Evolutionary conservation across 2,888 invertebrate genomes (phyloP), one percentile per base, ranked within the genome.

Genomic region (Scotopteryx bipunctaria): DNA sequence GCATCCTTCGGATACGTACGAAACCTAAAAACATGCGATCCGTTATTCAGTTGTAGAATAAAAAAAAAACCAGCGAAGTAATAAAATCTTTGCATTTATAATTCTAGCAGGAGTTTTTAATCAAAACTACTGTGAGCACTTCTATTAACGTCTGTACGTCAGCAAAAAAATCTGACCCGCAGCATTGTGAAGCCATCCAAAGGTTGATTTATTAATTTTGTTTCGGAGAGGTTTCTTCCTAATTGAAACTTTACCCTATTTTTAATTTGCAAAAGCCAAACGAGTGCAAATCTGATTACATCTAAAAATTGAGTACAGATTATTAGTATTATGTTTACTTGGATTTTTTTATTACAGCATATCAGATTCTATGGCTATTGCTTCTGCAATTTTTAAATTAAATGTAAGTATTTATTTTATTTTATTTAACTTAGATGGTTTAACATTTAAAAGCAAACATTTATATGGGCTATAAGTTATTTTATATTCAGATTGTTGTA

Each of bases 161-260:
- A 52, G 48, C 62, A 57, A 69, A 73, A n/a, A 73, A 76, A 71
- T 71, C 72, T 68, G 72, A 71, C 69, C 72, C 65, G 64, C 52
- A 42, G 63, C 49, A 69, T 74, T 76, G 70, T 72, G 61, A 74
- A 70, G 57, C 69, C 64, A 58, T 64, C 59, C 52, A 67, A 65
- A 62, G 63, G 66, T 67, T 69, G 69, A 71, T 74, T 62, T 77
- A 78, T 78, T 76, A 78, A 78, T 76, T 76, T 73, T 72, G 71
- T 67, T 63, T 66, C 64, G 50, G 56, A 55, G 67, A 66, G 61
- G 66, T 46, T 62, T 61, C 60, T 50, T 32, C 35, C 48, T 59
- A 62, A 67, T 68, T 68, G 64, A 68, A 71, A 66, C 63, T 55
- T 61, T 57, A 58, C 50, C 59, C 44, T 46, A 44, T 52, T 63